Conservation (phyloP, 1,140 invertebrate genomes). For the Mycetomoellerius zeteki region DNA sequence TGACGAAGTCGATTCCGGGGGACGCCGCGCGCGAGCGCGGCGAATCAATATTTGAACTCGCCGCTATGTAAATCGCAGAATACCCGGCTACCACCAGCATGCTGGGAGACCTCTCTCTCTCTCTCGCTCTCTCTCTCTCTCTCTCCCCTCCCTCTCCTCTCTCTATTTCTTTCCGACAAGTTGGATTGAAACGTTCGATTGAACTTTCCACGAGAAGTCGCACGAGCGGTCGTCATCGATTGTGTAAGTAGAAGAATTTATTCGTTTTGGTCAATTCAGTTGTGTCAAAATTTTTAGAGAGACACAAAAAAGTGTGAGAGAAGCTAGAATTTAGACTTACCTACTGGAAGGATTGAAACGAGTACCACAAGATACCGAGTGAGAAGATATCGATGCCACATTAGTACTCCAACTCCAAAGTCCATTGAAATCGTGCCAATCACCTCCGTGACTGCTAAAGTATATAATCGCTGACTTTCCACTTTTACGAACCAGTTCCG, state of each 20-base stretch:
- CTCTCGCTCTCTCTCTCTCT: neutral
- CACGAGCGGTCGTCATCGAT: constrained; percentile 5
- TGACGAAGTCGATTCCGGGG: constrained; percentile 59
- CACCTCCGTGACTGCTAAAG: constrained; percentile 14
- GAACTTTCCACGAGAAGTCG: constrained; percentile 32
- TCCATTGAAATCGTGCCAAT: constrained; percentile 42
- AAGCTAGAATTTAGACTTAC: neutral
- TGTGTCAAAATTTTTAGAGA: constrained; percentile 4
- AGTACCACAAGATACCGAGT: neutral
- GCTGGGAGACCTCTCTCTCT: neutral
- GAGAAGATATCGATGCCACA: neutral
- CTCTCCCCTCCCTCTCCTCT: neutral
- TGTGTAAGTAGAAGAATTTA: constrained; percentile 37
- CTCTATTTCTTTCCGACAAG: neutral
- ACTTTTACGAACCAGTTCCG: constrained; percentile 51
- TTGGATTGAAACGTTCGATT: constrained; percentile 40
- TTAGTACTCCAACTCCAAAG: neutral
- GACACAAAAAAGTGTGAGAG: neutral
- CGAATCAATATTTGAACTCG: constrained; percentile 64
- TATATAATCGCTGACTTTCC: constrained; percentile 52
- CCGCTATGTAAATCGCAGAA: constrained; percentile 63
- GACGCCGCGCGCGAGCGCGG: constrained; percentile 32
- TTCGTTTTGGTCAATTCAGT: constrained; percentile 30
- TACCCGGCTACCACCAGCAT: constrained; percentile 52
- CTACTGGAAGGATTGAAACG: neutral